A percentile compares a stretch with the other conserved stretches of the same genome.
These are phyloP conservation scores for Myotis findleyi DNA, from an alignment of 2,797 vertebrate genomes.

Conservation along the genomic window DNA sequence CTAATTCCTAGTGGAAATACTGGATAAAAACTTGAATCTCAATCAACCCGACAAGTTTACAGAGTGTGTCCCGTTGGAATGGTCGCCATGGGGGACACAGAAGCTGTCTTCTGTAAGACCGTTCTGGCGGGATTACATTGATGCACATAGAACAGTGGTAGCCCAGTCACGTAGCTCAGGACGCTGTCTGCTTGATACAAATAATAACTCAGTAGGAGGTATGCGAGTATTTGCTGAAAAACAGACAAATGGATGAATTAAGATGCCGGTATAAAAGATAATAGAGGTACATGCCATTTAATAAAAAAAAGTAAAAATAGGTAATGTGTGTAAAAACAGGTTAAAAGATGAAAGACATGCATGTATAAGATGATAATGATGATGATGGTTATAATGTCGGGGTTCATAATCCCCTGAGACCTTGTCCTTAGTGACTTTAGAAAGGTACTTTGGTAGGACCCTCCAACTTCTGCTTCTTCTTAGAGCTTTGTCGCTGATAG, in stretches of 20 bases:
- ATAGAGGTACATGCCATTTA: neutral
- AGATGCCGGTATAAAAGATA: neutral
- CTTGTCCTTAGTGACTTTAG: neutral
- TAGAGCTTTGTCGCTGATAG: neutral
- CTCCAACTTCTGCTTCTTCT: neutral
- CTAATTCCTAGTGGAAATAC: neutral
- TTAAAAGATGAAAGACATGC: neutral
- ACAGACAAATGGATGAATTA: neutral
- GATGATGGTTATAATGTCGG: neutral
- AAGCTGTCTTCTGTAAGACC: neutral
- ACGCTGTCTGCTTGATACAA: neutral
- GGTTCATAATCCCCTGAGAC: neutral
- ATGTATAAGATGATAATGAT: neutral
- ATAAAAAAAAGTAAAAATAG: neutral
- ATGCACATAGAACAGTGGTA: neutral
- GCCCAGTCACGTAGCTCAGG: neutral
- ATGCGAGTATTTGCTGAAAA: slow-evolving; percentile 13
- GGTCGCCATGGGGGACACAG: too few species aligned
- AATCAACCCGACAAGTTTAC: neutral
- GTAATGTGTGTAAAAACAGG: neutral
- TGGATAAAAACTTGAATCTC: neutral
- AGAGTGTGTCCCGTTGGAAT: neutral
- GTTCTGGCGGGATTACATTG: neutral
- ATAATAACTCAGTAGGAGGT: neutral
- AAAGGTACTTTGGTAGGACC: neutral